These are phyloP conservation scores for Coregonus sp. DNA, from an alignment of 2,797 vertebrate genomes.

Conservation along the genomic window DNA sequence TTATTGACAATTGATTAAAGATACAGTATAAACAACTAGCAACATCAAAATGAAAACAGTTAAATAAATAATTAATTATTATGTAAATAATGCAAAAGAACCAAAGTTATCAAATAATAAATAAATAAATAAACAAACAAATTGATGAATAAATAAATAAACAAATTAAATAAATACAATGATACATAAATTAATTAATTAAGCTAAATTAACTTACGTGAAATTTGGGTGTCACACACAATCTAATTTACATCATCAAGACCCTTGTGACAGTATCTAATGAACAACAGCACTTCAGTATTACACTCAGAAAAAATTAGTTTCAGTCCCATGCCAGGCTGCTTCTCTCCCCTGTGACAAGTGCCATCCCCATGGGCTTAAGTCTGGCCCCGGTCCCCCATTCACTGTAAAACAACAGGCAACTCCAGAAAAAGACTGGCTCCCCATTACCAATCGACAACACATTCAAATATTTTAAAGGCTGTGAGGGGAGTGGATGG, in stretches of 20 bases:
- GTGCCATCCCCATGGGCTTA: constrained; percentile 59
- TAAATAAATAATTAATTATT: not conserved
- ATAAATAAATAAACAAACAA: constrained; percentile 23
- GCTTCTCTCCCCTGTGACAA: constrained; percentile 48
- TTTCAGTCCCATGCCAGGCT: constrained; percentile 56
- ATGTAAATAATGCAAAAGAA: not conserved
- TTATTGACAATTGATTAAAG: not conserved
- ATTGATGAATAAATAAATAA: constrained; percentile 17
- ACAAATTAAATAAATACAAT: not conserved
- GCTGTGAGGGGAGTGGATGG: constrained; percentile 38
- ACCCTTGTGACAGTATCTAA: constrained; percentile 43
- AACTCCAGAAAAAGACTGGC: constrained; percentile 55
- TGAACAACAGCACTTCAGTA: constrained; percentile 51
- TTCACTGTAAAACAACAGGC: constrained; percentile 50
- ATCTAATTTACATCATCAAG: constrained; percentile 65
- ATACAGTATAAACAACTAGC: not conserved
- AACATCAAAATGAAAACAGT: not conserved
- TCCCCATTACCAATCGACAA: constrained; percentile 68
- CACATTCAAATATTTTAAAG: constrained; percentile 77
- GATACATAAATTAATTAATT: constrained; percentile 17
- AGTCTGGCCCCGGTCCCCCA: constrained; percentile 18
- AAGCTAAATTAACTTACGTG: constrained; percentile 5
- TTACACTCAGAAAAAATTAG: constrained; percentile 35
- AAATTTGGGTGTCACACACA: not conserved
- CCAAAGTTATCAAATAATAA: constrained; percentile 40